A percentile compares a stretch with the other conserved stretches of the same genome.
phyloP scores from a whole-genome alignment of 2,797 vertebrate genomes.

The Sarcoramphus papa region DNA sequence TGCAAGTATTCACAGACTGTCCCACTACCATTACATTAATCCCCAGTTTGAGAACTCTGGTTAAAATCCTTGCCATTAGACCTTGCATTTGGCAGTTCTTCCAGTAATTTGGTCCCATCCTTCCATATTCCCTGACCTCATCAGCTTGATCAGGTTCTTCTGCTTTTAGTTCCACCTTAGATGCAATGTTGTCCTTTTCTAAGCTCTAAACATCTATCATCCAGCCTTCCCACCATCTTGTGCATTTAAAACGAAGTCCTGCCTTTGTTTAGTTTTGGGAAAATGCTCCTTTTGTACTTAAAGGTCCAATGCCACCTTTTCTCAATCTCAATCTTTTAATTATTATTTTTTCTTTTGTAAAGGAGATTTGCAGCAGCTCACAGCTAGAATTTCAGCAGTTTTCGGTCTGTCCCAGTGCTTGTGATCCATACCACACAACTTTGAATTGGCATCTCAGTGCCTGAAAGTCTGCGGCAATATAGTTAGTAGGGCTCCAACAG shows the following conservation, averaged over 20 bases:
- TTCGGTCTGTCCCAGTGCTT: not conserved
- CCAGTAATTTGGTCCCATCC: not conserved
- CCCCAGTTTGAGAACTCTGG: not conserved
- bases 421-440: not conserved
- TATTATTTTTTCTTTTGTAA: not conserved
- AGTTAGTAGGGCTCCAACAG: not conserved
- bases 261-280: not conserved
- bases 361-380: not conserved
- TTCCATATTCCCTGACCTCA: not conserved
- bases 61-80: not conserved
- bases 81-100: not conserved
- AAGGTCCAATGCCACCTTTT: not conserved
- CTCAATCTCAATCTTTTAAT: not conserved
- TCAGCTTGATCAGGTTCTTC: not conserved
- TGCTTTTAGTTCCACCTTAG: not conserved
- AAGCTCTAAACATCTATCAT: not conserved
- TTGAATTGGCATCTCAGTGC: not conserved
- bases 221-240: not conserved
- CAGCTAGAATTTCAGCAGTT: not conserved
- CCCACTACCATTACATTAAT: not conserved
- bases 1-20: not conserved
- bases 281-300: not conserved
- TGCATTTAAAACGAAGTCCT: not conserved
- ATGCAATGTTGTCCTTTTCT: not conserved
- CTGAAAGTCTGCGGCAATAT: not conserved